Evolutionary conservation across 2,888 invertebrate species (phyloP).

Genomic region (Calameuta idolon): DNA sequence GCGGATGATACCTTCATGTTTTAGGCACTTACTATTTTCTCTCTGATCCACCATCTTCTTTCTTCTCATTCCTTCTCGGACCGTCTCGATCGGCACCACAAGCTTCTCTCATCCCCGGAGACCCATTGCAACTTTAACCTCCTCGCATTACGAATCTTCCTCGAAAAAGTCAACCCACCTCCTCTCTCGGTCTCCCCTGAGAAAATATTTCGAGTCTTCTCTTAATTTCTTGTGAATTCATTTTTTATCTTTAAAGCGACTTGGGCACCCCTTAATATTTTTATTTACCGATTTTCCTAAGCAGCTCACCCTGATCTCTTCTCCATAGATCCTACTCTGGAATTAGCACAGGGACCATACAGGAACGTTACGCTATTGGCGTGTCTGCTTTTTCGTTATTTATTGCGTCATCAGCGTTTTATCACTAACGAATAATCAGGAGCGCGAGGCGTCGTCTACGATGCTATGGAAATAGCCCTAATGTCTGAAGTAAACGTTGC

Average conservation of each 20-base stretch:
- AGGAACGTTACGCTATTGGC: too few relatives aligned
- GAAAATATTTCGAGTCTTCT: not conserved
- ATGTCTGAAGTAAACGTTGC: not conserved
- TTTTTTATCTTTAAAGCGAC: not conserved
- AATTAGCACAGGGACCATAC: too few relatives aligned
- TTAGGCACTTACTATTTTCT: not conserved
- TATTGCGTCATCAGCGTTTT: not conserved
- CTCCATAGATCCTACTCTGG: too few relatives aligned
- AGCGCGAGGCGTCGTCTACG: not conserved
- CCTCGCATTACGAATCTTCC: slow-evolving; percentile 55
- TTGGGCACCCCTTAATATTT: not conserved
- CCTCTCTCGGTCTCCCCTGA: slow-evolving; percentile 34
- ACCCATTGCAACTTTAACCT: slow-evolving; percentile 59
- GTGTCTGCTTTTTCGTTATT: not conserved
- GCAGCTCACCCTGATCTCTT: too few relatives aligned
- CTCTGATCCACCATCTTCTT: not conserved
- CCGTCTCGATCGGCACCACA: not conserved
- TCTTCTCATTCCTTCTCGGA: not conserved
- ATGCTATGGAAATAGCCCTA: not conserved
- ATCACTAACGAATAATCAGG: not conserved
- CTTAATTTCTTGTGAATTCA: not conserved
- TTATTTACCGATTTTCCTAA: not conserved
- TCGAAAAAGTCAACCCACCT: slow-evolving; percentile 28
- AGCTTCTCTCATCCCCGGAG: slow-evolving; percentile 40
- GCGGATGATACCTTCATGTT: not conserved